A percentile compares a stretch with the other conserved stretches of the same genome.
These are phyloP conservation scores for Cinclus mexicanus DNA, from an alignment of 2,113 vertebrate species.

Conservation along the genomic window DNA sequence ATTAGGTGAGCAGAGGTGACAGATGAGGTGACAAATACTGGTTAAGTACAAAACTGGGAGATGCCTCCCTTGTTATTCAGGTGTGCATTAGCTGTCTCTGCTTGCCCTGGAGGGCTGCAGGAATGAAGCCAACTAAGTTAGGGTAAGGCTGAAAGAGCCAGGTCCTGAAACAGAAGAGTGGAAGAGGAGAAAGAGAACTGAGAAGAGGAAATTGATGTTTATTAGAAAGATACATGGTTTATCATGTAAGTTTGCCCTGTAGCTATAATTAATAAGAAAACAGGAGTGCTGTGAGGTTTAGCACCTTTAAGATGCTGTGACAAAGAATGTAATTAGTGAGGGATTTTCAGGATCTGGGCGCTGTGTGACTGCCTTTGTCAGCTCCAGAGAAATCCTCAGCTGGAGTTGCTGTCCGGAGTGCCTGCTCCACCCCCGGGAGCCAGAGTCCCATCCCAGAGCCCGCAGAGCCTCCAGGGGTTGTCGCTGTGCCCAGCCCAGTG, in stretches of 20 bases:
- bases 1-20: not conserved
- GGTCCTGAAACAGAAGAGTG: not conserved
- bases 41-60: not conserved
- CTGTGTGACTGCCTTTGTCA: not conserved
- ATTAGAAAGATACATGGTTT: not conserved
- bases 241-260: not conserved
- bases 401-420: not conserved
- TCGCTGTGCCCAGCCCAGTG: not conserved
- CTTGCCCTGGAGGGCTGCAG: not conserved
- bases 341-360: not conserved
- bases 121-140: not conserved
- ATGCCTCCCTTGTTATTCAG: not conserved
- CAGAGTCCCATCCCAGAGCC: not conserved
- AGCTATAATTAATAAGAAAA: not conserved
- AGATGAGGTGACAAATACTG: not conserved
- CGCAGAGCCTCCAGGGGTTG: not conserved
- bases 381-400: not conserved
- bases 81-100: not conserved
- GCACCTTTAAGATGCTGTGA: not conserved
- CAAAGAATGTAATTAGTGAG: not conserved
- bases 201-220: not conserved
- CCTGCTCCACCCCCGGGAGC: not conserved
- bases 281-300: fast-evolving
- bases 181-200: not conserved
- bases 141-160: not conserved